Evolutionary conservation across 2,797 vertebrate species (phyloP).

Genomic region (Enteromius viviparus): DNA sequence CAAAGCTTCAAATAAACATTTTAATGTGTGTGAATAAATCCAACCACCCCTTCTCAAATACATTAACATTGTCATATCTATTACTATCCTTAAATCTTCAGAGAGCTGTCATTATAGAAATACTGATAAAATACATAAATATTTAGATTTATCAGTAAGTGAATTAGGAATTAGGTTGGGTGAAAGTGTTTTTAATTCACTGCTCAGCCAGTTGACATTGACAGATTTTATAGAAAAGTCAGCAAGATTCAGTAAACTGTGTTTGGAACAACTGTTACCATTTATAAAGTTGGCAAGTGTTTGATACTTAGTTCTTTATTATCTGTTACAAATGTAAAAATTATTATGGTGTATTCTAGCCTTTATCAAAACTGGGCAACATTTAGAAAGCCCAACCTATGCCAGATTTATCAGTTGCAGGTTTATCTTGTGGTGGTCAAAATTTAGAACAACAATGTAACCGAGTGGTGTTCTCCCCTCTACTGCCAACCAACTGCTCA

Average conservation of each 20-base stretch:
- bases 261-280: not conserved
- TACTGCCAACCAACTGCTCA: not conserved
- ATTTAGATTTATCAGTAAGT: not conserved
- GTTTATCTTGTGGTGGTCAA: not conserved
- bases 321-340: not conserved
- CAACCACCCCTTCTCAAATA: too few species aligned
- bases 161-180: not conserved
- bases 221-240: not conserved
- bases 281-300: not conserved
- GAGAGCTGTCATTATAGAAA: too few species aligned
- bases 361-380: not conserved
- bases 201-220: not conserved
- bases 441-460: not conserved
- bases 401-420: not conserved
- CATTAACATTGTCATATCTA: too few species aligned
- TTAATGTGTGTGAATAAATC: too few species aligned
- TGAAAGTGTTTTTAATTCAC: not conserved
- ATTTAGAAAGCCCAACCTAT: not conserved
- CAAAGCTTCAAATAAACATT: too few species aligned
- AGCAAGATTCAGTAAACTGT: not conserved
- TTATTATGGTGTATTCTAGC: not conserved
- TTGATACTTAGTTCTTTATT: not conserved
- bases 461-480: not conserved
- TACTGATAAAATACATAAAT: not conserved
- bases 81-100: too few species aligned